Base-by-base conservation (phyloP, 2,113 vertebrate genomes). In the Callithrix jacchus region DNA sequence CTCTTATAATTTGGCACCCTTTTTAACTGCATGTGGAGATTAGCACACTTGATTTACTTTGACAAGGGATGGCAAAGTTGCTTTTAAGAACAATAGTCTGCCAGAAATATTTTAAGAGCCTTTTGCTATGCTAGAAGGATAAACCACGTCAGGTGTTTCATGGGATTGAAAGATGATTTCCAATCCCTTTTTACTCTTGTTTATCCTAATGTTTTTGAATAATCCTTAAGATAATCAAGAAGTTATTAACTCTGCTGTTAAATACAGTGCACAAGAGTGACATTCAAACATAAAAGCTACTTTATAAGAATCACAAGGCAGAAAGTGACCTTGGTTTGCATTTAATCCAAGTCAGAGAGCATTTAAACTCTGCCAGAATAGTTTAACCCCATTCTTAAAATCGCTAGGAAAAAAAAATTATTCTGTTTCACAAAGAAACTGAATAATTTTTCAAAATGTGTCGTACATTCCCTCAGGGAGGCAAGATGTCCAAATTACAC, bases 1-100 rank as follows among this genome's bases (percentile, higher is more conserved):
- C 97, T 95, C 93, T 93, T 81, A 87, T 97, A 97, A 98, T 97
- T 98, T 98, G 97, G 91, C 97, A 98, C 95, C 95, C 76, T 98
- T 98, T 98, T 98, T 98, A 98, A 98, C 96, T 96, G 77, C 89
- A 93, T 98, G 93, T 85, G 56, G 96, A 98, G 97, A 98, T 98
- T 97, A 98, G 81, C 96, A 90, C 0, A 20, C 71, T 98, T 98
- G 97, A 98, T 98, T 98, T 98, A 98, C 98, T 98, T 98, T 98
- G 96, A 98, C 96, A 98, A 97, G 95, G 91, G 94, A 89, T 98
- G 96, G 95, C 96, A 96, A 97, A 98, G 97, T 97, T 92, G 97
- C 86, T 95, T 98, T 94, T 96, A 98, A 98, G 97, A 98, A 98
- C 92, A 97, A 95, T 96, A 97, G 94, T 98, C 95, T 97, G 87